These are phyloP conservation scores for Drosophila meridionalis DNA, from an alignment of 2,888 invertebrate species.

Conservation along the genomic window DNA sequence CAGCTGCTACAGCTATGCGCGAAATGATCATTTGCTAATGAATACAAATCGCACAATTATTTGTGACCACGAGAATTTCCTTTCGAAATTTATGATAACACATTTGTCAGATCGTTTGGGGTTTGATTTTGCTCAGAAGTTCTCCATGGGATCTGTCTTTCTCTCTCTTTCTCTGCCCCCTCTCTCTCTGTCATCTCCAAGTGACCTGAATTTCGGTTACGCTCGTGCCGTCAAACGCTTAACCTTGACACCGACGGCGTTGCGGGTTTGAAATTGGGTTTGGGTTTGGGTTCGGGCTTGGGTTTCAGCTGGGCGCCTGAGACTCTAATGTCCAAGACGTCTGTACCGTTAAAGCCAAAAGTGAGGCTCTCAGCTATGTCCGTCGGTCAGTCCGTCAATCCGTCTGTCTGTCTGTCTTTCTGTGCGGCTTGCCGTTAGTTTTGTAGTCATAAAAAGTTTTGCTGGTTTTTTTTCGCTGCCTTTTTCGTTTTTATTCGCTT, in stretches of 20 bases:
- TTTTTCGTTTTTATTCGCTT: slow-evolving; percentile 29
- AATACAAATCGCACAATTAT: slow-evolving; percentile 67
- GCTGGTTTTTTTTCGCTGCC: slow-evolving; percentile 15
- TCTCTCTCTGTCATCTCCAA: not conserved
- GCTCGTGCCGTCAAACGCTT: slow-evolving; percentile 73
- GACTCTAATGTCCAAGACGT: slow-evolving; percentile 22
- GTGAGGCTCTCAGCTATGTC: slow-evolving; percentile 30
- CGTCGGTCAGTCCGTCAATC: slow-evolving; percentile 16
- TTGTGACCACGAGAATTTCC: slow-evolving; percentile 58
- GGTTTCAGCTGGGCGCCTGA: slow-evolving; percentile 10
- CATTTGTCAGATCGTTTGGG: slow-evolving; percentile 55
- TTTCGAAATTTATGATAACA: slow-evolving; percentile 64
- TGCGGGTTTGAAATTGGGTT: slow-evolving; percentile 21
- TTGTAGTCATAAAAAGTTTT: slow-evolving; percentile 58
- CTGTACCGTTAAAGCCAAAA: slow-evolving; percentile 60
- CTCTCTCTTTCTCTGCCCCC: not conserved
- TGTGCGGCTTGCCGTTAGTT: slow-evolving; percentile 64
- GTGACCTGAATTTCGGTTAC: slow-evolving; percentile 69
- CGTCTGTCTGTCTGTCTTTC: slow-evolving; percentile 13
- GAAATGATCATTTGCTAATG: slow-evolving; percentile 56
- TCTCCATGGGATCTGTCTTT: not conserved
- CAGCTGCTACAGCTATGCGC: slow-evolving; percentile 13
- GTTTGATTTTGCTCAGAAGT: slow-evolving; percentile 16
- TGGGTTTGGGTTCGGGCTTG: slow-evolving; percentile 1
- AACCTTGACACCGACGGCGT: slow-evolving; percentile 72